A percentile compares a stretch with the other conserved stretches of the same genome.
Conservation (phyloP, 2,888 invertebrate genomes). For the Frankliniella intonsa region DNA sequence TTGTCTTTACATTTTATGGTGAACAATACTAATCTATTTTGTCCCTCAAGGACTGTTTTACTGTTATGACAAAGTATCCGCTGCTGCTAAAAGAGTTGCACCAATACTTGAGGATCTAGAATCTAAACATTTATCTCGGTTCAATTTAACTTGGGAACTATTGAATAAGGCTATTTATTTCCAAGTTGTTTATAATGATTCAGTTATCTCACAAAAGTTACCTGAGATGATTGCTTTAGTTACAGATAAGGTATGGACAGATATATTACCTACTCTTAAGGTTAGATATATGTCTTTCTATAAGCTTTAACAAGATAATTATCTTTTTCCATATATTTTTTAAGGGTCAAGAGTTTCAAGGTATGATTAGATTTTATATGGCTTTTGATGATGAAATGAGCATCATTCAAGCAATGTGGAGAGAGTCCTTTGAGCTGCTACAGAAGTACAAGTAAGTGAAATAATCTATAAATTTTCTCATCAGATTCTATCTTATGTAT, state of each 20-base stretch:
- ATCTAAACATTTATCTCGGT: constrained; percentile 56
- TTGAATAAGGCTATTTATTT: constrained; percentile 65
- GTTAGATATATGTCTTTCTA: not conserved
- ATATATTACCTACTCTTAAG: not conserved
- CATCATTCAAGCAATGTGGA: constrained; percentile 53
- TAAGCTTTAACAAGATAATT: not conserved
- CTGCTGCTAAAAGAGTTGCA: constrained; percentile 56
- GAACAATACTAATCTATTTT: not conserved
- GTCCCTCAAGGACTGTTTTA: constrained; percentile 52
- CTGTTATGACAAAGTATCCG: constrained; percentile 59
- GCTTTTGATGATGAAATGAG: constrained; percentile 58
- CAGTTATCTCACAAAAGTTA: constrained; percentile 53
- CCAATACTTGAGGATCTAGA: constrained; percentile 58
- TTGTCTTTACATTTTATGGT: constrained; percentile 15
- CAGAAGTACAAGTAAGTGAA: constrained; percentile 46
- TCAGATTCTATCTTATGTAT: not conserved
- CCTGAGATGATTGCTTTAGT: constrained; percentile 53
- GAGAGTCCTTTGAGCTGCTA: constrained; percentile 53
- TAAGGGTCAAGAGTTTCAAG: constrained; percentile 40
- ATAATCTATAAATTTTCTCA: not conserved
- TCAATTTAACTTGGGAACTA: constrained; percentile 62
- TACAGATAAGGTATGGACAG: constrained; percentile 40
- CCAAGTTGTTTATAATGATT: constrained; percentile 51
- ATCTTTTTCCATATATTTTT: constrained; percentile 26
- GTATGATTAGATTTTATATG: constrained; percentile 51